phyloP scores from a whole-genome alignment of 2,888 invertebrate genomes.

The Deroplatys truncata region DNA sequence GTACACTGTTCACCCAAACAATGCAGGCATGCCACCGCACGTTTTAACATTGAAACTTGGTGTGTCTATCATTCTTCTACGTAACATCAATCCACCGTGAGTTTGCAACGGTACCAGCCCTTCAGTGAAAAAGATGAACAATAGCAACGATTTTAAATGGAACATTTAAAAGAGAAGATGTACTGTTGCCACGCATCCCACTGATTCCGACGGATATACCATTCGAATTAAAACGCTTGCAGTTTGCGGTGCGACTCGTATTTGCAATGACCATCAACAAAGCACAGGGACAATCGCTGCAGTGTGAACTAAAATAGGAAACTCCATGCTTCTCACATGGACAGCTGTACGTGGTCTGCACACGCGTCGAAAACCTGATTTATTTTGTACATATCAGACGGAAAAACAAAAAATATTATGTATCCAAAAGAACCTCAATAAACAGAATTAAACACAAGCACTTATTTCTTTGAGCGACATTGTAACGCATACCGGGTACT shows the following conservation, averaged over 20 bases:
- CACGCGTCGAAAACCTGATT: slow-evolving; percentile 28
- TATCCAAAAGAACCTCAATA: no score
- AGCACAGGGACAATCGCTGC: slow-evolving; percentile 41
- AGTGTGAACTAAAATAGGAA: slow-evolving; percentile 36
- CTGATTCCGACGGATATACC: slow-evolving; percentile 38
- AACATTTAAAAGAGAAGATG: slow-evolving; percentile 33
- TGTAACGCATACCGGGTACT: no score
- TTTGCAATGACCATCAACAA: slow-evolving; percentile 41
- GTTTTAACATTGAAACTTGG: slow-evolving; percentile 35
- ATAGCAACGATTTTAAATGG: slow-evolving; percentile 36
- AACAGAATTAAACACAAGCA: no score
- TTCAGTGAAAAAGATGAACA: slow-evolving; percentile 24
- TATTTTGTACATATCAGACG: background rate
- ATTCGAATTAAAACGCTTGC: slow-evolving; percentile 35
- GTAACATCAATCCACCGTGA: slow-evolving; percentile 37
- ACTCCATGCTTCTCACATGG: slow-evolving; percentile 32
- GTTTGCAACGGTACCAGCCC: slow-evolving; percentile 37
- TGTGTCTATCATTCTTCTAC: slow-evolving; percentile 35
- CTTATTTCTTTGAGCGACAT: no score
- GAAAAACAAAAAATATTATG: background rate
- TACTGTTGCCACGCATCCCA: no score
- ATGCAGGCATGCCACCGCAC: slow-evolving; percentile 34
- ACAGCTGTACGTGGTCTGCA: no score
- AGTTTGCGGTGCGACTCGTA: slow-evolving; percentile 37
- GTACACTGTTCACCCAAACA: slow-evolving; percentile 19